Base-by-base conservation (phyloP, 2,797 vertebrate species). In the Betta splendens region DNA sequence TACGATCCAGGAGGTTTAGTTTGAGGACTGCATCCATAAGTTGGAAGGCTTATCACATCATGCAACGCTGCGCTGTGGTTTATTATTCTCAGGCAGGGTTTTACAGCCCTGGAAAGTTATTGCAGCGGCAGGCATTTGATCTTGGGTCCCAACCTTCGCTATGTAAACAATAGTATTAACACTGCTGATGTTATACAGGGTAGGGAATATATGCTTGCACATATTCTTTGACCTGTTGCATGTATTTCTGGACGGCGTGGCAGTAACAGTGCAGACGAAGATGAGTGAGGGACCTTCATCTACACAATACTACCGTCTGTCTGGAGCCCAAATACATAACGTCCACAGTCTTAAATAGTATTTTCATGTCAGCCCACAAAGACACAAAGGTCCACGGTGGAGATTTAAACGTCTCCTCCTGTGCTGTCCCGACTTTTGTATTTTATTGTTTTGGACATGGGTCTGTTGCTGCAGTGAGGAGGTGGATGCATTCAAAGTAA, bases 21-120 rank as follows among this genome's bases (percentile, higher is more conserved):
- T 45, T 32, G 37, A 73, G 36, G 36, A 48, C 53, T 23, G 36
- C 60, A 62, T 72, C 73, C 40, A 28, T 67, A 60, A 72, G 66
- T 81, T 64, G 51, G 64, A 58, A 50, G 66, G 75, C 64, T 79
- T 71, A 80, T 79, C 77, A 55, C 72, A 46, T 77, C 31, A 44
- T 42, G 23, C 45, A 80, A 61, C 35, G 31, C 48, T n/a, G 25
- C 47, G 33, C 52, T 21, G 35, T 37, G 31, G 17, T 58, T 63
- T 37, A 45, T 37, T 11, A 47, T 17, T 37, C 32, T 17, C n/a
- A 44, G 42, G 15, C 16, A 58, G 42, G 59, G 32, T 70, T 37
- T 44, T 44, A 25, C 36, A 48, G 51, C 37, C 44, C 53, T 11
- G 26, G 37, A 26, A 59, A 40, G 63, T 42, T 48, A 54, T 56